Evolutionary conservation across 2,797 vertebrate species (phyloP).

Genomic region (Naso thynnoides): DNA sequence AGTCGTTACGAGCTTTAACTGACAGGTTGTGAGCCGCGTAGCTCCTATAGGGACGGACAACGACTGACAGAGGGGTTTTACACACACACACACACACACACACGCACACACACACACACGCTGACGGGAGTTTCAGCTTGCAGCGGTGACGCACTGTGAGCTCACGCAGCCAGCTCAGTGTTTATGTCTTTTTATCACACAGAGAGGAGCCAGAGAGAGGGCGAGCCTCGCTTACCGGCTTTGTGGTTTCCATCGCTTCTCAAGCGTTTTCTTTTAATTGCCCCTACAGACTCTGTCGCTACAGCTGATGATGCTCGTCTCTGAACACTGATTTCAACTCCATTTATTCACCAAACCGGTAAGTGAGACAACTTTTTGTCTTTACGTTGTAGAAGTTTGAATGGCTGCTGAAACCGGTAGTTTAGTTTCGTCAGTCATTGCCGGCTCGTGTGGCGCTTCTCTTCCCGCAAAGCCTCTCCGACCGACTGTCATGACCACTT

Average conservation of each 20-base stretch:
- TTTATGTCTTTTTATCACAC: conserved; percentile 52
- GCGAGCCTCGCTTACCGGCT: conserved; percentile 68
- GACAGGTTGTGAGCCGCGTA: conserved; percentile 6
- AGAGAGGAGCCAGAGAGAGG: conserved; percentile 29
- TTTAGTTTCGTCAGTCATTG: conserved; percentile 40
- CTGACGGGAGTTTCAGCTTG: conserved; percentile 67
- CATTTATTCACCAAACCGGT: conserved; percentile 78
- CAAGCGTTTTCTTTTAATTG: conserved; percentile 24
- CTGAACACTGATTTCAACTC: conserved; percentile 63
- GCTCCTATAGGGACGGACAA: conserved; percentile 3
- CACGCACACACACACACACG: conserved; percentile 16
- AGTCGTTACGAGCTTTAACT: no score
- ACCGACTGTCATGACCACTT: conserved; percentile 43
- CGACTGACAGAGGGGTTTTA: conserved; percentile 40
- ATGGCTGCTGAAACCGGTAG: conserved; percentile 47
- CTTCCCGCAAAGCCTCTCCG: conserved; percentile 41
- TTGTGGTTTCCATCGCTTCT: conserved; percentile 64
- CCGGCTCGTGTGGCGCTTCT: conserved; percentile 31
- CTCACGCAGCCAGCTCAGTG: conserved; percentile 63
- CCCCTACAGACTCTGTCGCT: conserved; percentile 7
- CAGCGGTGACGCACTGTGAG: conserved; percentile 79
- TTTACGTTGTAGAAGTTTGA: background rate
- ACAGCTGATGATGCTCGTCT: conserved; percentile 58
- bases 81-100: background rate
- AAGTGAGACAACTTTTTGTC: conserved; percentile 68